Evolutionary conservation across 1,140 invertebrate genomes (phyloP), one percentile per base, ranked within the genome.

Genomic region (Apocrypta bakeri): DNA sequence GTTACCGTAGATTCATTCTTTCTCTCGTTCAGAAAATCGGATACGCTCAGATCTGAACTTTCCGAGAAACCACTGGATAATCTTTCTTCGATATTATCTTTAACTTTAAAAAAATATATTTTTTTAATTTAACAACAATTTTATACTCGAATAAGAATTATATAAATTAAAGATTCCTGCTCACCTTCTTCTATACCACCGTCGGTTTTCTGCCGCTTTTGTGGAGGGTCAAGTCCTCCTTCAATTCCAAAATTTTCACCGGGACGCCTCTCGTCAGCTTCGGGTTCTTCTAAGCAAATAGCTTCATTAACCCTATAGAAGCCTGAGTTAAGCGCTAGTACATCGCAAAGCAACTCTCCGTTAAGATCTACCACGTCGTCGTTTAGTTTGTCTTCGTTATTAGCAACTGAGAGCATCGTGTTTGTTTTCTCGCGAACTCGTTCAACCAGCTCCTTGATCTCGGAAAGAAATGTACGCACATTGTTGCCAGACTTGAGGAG

Each of bases 401-500:
- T 88, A 0, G 84, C 80, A 0, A 68, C 40, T 1, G 85, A 83
- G 2, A 92, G 77, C 73, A 90, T 86, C 12, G 76, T 72, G 2
- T 84, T 83, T 21, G 87, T 83, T 63, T 90, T 90, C 40, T 88
- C 86, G 9, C 86, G 79, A 14, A 91, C 74, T 12, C 90, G 89
- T 4, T 89, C 75, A 29, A 92, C 79, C 3, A 92, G 84, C 61
- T 82, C 83, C 73, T 90, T 89, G 4, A 92, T 80, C 76, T 91
- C 90, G 2, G 79, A 71, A 3, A 92, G 68, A 48, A 92, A 90
- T 1, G 79, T 89, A 48, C 86, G 84, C 0, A 89, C 85, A 61
- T 88, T 91, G 61, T 89, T 90, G 17, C 89, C 90, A 0, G 91
- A 91, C 74, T 91, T 92, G 0, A 91, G 66, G 3, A 90, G 56